Evolutionary conservation across 2,797 vertebrate genomes (phyloP).

Genomic region (Sitta carolinensis): DNA sequence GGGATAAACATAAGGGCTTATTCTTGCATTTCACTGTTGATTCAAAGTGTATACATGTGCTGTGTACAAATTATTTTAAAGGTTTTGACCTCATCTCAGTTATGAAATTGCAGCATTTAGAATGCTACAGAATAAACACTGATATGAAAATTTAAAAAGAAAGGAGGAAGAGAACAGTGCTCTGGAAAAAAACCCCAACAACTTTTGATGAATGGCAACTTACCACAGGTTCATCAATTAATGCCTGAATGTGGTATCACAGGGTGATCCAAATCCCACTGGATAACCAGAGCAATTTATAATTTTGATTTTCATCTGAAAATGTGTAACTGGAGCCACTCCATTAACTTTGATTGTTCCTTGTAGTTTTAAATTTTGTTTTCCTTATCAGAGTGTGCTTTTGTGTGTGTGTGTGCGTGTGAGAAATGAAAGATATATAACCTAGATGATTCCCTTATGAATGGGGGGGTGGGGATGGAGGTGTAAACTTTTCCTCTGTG

Average conservation of each 20-base stretch:
- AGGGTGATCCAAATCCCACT: background rate
- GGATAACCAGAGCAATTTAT: background rate
- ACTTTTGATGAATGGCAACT: background rate
- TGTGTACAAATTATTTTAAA: background rate
- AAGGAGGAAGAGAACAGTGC: background rate
- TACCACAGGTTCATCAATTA: background rate
- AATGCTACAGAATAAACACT: background rate
- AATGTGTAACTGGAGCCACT: conserved; percentile 2
- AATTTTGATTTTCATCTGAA: conserved; percentile 29
- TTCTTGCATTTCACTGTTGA: background rate
- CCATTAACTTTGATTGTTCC: background rate
- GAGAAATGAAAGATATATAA: background rate
- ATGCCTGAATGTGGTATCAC: background rate
- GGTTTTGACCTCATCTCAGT: background rate
- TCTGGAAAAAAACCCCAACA: background rate
- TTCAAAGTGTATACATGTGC: background rate
- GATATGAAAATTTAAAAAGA: background rate
- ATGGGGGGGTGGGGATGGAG: background rate
- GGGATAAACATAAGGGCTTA: background rate
- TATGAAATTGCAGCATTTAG: background rate
- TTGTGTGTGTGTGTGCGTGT: rapidly evolving
- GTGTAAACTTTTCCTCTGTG: background rate
- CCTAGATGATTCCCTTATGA: background rate
- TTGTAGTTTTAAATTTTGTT: background rate
- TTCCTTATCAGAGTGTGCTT: background rate